Percentiles rank a stretch among this genome's conserved stretches.
Evolutionary conservation across 2,797 vertebrate genomes (phyloP).

Genomic region (Babyrousa celebensis): DNA sequence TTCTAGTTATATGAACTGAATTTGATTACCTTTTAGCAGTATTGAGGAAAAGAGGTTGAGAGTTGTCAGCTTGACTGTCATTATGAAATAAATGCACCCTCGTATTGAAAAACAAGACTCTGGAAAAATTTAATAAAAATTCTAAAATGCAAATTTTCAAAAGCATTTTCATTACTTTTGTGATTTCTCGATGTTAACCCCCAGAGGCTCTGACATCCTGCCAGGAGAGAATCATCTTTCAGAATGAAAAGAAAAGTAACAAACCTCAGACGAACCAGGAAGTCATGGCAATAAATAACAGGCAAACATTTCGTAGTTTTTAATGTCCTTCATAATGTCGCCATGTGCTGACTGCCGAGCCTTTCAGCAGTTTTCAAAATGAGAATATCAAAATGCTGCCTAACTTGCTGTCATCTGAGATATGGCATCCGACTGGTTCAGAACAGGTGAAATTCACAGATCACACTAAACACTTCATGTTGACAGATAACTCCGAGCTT

Average conservation of each 20-base stretch:
- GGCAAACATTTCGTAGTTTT: not conserved
- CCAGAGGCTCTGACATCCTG: not conserved
- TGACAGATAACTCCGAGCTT: not conserved
- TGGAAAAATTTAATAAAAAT: conserved; percentile 30
- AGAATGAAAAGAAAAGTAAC: conserved; percentile 42
- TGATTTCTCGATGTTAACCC: not conserved
- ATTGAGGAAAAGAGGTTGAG: conserved; percentile 1
- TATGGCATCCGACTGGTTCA: not conserved
- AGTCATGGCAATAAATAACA: not conserved
- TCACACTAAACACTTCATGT: not conserved
- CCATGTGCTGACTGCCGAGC: not conserved
- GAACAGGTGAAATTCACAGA: not conserved
- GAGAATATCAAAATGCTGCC: not conserved
- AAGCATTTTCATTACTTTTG: not conserved
- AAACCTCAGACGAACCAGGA: not conserved
- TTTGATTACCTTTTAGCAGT: not conserved
- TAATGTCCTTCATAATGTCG: not conserved
- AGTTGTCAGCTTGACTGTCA: not conserved
- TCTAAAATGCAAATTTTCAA: conserved; percentile 42
- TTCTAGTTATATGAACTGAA: not conserved
- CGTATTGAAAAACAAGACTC: conserved; percentile 35
- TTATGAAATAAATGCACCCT: conserved; percentile 30
- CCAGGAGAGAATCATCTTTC: conserved; percentile 2
- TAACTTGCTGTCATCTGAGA: not conserved
- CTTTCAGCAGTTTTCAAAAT: not conserved